A percentile compares a stretch with the other conserved stretches of the same genome.
phyloP scores from a whole-genome alignment of 2,113 vertebrate genomes.

The Cranoglanis bouderius region DNA sequence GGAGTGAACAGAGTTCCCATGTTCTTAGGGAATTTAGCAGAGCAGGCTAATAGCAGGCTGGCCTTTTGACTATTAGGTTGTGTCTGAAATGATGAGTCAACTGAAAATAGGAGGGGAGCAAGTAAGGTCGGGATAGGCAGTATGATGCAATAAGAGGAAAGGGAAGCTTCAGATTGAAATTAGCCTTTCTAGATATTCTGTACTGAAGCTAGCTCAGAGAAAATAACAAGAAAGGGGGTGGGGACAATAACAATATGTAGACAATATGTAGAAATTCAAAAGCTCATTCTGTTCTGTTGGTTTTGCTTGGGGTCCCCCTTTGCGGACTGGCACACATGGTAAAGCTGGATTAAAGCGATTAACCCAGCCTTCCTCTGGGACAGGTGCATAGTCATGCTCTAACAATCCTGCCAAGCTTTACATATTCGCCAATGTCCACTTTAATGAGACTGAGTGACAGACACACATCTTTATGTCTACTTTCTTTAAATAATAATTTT shows the following conservation, averaged over 20 bases:
- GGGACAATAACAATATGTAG: conserved; percentile 3
- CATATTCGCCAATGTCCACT: not conserved
- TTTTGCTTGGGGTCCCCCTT: not conserved
- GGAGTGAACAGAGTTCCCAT: conserved; percentile 60
- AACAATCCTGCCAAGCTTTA: not conserved
- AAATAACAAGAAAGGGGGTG: not conserved
- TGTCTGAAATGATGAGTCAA: conserved; percentile 64
- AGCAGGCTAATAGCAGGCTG: conserved; percentile 57
- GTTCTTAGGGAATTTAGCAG: conserved; percentile 24
- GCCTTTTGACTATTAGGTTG: conserved; percentile 42
- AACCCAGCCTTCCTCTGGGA: conserved; percentile 61
- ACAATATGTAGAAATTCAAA: conserved; percentile 51
- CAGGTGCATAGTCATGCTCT: conserved; percentile 65
- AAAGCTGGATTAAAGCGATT: conserved; percentile 57
- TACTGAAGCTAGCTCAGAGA: not conserved
- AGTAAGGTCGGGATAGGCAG: conserved; percentile 42
- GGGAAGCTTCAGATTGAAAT: not conserved
- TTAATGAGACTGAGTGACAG: conserved; percentile 1
- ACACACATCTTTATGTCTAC: conserved; percentile 40
- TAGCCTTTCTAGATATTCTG: not conserved
- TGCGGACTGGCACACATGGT: conserved; percentile 52
- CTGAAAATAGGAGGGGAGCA: conserved; percentile 47
- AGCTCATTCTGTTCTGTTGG: not conserved
- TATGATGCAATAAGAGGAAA: conserved; percentile 51
- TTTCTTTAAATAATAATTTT: conserved; percentile 44